A percentile compares a stretch with the other conserved stretches of the same genome.
phyloP scores from a whole-genome alignment of 2,113 vertebrate genomes.

The Phoenicopterus ruber region DNA sequence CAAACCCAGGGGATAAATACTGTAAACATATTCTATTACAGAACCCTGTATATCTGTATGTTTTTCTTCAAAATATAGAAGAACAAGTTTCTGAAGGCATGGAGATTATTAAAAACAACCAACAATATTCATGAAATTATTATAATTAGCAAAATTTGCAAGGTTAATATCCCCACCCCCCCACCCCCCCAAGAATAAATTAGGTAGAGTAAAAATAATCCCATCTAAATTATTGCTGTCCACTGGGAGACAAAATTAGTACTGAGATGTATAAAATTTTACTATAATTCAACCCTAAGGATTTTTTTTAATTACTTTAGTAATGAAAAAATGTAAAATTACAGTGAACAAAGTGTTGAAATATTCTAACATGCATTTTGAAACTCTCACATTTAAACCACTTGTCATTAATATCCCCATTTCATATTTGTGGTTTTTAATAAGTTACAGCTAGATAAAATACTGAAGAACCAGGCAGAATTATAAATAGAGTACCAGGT shows the following conservation, averaged over 20 bases:
- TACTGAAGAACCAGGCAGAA: neutral
- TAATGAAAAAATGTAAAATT: slow-evolving; percentile 69
- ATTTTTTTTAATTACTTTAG: slow-evolving; percentile 68
- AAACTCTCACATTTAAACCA: slow-evolving; percentile 56
- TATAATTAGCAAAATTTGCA: neutral
- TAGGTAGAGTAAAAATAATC: slow-evolving; percentile 60
- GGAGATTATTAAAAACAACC: neutral
- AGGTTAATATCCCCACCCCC: neutral
- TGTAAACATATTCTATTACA: slow-evolving; percentile 25
- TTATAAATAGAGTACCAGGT: slow-evolving; percentile 45
- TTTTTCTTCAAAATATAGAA: slow-evolving; percentile 10
- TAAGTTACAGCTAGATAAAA: slow-evolving; percentile 56
- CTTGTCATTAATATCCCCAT: slow-evolving; percentile 63
- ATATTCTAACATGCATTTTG: slow-evolving; percentile 48
- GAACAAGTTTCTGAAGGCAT: neutral
- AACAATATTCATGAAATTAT: neutral
- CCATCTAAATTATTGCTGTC: slow-evolving; percentile 63
- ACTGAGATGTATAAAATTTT: slow-evolving; percentile 65
- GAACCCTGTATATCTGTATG: neutral
- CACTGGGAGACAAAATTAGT: slow-evolving; percentile 64
- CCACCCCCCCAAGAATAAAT: slow-evolving; percentile 46
- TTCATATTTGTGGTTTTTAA: slow-evolving; percentile 63
- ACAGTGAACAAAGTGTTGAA: slow-evolving; percentile 35
- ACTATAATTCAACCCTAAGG: slow-evolving; percentile 65
- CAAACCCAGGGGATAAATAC: neutral